These are phyloP conservation scores for Craterocephalus amniculus DNA, from an alignment of 2,797 vertebrate genomes.

Conservation along the genomic window DNA sequence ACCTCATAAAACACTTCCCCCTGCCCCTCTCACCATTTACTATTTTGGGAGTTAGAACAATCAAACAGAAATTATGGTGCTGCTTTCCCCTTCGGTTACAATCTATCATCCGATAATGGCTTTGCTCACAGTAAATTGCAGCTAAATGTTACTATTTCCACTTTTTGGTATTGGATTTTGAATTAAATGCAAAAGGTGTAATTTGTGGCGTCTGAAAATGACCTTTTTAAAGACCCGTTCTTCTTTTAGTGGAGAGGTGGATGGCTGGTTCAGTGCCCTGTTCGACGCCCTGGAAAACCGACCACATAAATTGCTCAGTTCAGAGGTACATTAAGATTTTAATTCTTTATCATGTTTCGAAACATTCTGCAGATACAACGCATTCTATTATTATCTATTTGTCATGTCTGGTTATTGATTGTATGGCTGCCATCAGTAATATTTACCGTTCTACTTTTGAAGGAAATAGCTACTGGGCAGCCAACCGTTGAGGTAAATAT, in stretches of 20 bases:
- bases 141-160: conserved; percentile 29
- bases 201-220: conserved; percentile 31
- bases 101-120: conserved; percentile 34
- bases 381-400: not conserved
- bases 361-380: not conserved
- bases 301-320: conserved; percentile 36
- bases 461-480: conserved; percentile 32
- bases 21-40: conserved; percentile 7
- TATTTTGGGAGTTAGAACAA: conserved; percentile 50
- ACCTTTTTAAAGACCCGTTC: conserved; percentile 6
- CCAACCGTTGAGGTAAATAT: conserved; percentile 47
- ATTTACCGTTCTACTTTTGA: not conserved
- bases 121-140: conserved; percentile 31
- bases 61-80: conserved; percentile 42
- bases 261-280: conserved; percentile 73
- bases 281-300: conserved; percentile 58
- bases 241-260: conserved; percentile 67
- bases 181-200: conserved; percentile 32
- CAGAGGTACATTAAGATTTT: conserved; percentile 57
- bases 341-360: not conserved
- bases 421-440: not conserved
- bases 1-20: conserved; percentile 22
- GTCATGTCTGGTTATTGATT: not conserved
- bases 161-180: conserved; percentile 45
- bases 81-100: conserved; percentile 33